Conservation (phyloP, 1,140 invertebrate genomes). For the Drosophila varians region DNA sequence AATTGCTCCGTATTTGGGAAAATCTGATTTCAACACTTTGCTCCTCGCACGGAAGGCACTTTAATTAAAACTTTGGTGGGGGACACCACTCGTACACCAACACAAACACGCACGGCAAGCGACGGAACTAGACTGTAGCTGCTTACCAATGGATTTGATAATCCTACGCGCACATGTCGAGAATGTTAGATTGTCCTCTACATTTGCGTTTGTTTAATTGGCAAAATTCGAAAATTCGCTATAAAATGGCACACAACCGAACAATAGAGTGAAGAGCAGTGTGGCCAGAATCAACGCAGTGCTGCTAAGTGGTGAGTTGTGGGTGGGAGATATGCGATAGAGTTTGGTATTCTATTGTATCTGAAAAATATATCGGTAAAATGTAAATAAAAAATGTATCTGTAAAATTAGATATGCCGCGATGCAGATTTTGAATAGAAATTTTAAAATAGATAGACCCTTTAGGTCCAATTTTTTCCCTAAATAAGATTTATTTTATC, state of each 20-base stretch:
- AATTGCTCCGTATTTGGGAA: slow-evolving; percentile 6
- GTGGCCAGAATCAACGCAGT: neutral
- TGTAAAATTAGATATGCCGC: too few species aligned
- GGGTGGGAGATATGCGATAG: too few species aligned
- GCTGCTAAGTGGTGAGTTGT: too few species aligned
- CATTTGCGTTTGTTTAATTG: slow-evolving; percentile 37
- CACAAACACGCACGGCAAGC: neutral
- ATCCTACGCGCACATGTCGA: neutral
- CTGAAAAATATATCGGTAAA: too few species aligned
- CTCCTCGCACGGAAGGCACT: slow-evolving; percentile 34
- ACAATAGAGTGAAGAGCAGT: slow-evolving; percentile 17
- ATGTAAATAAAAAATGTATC: too few species aligned
- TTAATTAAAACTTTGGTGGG: slow-evolving; percentile 70
- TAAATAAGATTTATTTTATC: too few species aligned
- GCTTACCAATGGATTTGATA: neutral
- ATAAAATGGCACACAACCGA: slow-evolving; percentile 29
- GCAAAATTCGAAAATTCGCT: neutral
- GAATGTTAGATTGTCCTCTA: neutral
- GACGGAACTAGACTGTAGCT: neutral
- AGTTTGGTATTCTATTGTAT: too few species aligned
- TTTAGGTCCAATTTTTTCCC: too few species aligned
- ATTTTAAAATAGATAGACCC: too few species aligned
- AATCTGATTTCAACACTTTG: slow-evolving; percentile 16
- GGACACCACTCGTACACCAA: slow-evolving; percentile 27
- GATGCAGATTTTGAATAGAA: too few species aligned